Base-by-base conservation (phyloP, 2,888 invertebrate species). In the Norana najaformis region DNA sequence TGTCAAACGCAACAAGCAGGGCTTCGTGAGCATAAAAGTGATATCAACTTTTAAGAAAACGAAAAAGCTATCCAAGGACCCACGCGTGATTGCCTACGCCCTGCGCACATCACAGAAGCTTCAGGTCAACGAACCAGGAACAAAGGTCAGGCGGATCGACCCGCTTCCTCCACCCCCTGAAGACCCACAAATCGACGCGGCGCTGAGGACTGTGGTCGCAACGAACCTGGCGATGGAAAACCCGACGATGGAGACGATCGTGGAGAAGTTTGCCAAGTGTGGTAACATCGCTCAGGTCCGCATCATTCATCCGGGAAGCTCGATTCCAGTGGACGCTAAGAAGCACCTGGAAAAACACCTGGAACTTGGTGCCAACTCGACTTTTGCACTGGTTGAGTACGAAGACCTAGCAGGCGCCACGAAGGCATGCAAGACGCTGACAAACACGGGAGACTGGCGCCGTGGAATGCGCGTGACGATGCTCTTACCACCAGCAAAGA, bases 21-120 rank as follows among this genome's bases (percentile, higher is more conserved):
- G 98, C 36, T 98, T 97, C 95, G 98, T 99, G 34, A 98, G 98
- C 90, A 96, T 99, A 90, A 99, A 98, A 95, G 96, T 99, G 90
- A 97, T 99, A 92, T 98, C 98, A 30, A 98, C 98, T 94, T 98
- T 99, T 95, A 98, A 98, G 94, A 96, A 98, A 91, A 98, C 99
- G 88, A 98, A 98, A 93, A 97, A 98, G 93, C 95, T 98, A 91
- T 98, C 98, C 30, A 97, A 98, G 94, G 98, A 98, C 94, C 98
- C 98, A 97, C 96, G 98, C 92, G 97, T 97, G 37, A 98, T 98
- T 20, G 98, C 98, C 0, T 96, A 97, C 93, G 97, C 98, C 53
- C 95, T 98, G 30, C 96, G 96, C 93, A 96, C 96, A 83, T 97
- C 97, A 83, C 96, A 96, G 35, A 97, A 97, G 93, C 96, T 98